Base-by-base conservation (phyloP, 2,888 invertebrate species). In the Lucinisca nassula region DNA sequence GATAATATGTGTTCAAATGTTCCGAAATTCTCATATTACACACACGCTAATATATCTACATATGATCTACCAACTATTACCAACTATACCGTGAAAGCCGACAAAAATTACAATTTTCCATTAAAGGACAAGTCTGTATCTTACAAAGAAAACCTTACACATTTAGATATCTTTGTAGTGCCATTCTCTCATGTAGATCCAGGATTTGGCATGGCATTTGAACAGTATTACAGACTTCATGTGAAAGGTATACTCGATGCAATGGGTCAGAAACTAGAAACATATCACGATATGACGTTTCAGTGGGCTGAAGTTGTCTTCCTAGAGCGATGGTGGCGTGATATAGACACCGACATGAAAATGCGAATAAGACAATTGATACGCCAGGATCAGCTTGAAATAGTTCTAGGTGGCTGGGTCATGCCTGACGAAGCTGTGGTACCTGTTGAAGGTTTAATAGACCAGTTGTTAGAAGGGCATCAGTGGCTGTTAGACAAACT, bases 231-330 rank as follows among this genome's bases (percentile, higher is more conserved):
- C 37, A 27, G 35, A 8, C 67, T n/a, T 6, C 10, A 35, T 35
- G 67, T 67, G 21, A 67, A 35, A 88, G 90, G 55, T 24, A 85
- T 99, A 90, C 97, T 99, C 91, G 98, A 98, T 97, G 98, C 98
- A 96, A 98, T 99, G 97, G 98, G 99, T 24, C 97, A 98, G 80
- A 99, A 99, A 96, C 97, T 99, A 95, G 93, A 92, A 84, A 97
- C 98, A 95, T 98, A 98, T 96, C 98, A 97, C 30, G 98, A 99
- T 95, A 95, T 96, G 95, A 95, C 95, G 17, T 96, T 96, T 85
- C 94, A 96, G 8, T 96, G 96, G 96, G 94, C 95, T 0, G 96
- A 96, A 84, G 94, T 94, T 6, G 94, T 96, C n/a, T 96, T 95
- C 85, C 93, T 96, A 8, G 93, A 93, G 30, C 93, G 95, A 88